phyloP scores from a whole-genome alignment of 2,888 invertebrate species.

The Nomada fucata region DNA sequence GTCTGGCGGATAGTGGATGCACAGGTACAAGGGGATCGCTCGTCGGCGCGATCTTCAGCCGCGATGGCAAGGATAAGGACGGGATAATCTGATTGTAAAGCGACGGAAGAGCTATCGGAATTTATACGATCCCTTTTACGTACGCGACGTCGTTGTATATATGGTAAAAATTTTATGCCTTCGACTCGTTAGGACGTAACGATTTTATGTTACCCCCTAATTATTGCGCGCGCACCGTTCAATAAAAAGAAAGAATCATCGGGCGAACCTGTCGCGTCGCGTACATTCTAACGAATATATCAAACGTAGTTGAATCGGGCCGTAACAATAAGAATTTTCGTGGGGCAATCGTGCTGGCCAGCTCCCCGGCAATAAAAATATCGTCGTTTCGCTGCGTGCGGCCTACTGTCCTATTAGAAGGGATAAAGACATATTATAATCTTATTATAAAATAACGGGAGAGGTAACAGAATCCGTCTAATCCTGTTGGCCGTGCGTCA shows the following conservation, averaged over 20 bases:
- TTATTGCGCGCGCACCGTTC: not conserved
- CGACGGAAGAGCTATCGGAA: slow-evolving; percentile 28
- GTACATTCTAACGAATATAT: too few species aligned
- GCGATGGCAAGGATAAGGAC: slow-evolving; percentile 24
- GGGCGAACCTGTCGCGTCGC: too few species aligned
- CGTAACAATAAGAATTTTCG: not conserved
- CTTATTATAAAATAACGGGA: slow-evolving; percentile 30
- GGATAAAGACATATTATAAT: slow-evolving; percentile 42
- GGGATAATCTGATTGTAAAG: slow-evolving; percentile 31
- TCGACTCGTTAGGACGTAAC: not conserved
- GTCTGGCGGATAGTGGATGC: not conserved
- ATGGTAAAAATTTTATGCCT: slow-evolving; percentile 1
- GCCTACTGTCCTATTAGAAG: not conserved
- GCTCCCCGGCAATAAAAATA: not conserved
- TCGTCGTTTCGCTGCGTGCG: not conserved
- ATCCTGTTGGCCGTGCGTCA: slow-evolving; percentile 31
- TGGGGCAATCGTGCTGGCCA: not conserved
- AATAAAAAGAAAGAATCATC: too few species aligned
- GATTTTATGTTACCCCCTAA: not conserved
- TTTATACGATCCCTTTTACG: slow-evolving; percentile 27
- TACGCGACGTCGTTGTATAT: not conserved
- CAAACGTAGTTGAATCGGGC: too few species aligned
- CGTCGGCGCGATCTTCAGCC: slow-evolving; percentile 15
- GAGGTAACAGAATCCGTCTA: slow-evolving; percentile 14
- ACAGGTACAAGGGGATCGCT: slow-evolving; percentile 27